phyloP scores from a whole-genome alignment of 2,888 invertebrate species.

The Selenia dentaria region DNA sequence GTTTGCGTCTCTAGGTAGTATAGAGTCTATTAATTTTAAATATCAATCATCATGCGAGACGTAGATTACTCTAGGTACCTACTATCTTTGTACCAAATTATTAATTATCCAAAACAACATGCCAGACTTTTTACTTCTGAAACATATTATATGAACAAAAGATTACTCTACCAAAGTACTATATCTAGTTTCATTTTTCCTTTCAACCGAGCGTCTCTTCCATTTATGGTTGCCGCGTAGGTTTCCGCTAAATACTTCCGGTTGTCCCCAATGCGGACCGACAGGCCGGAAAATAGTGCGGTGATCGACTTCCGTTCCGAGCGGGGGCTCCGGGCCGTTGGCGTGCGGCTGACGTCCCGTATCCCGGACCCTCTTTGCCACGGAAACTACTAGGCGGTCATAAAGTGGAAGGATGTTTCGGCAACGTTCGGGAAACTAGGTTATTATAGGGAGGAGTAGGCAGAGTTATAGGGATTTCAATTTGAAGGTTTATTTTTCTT shows the following conservation, averaged over 20 bases:
- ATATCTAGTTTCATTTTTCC: neutral
- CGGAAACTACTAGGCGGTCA: slow-evolving; percentile 51
- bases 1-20: no score
- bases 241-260: slow-evolving; percentile 13
- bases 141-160: no score
- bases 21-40: no score
- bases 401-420: slow-evolving; percentile 26
- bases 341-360: slow-evolving; percentile 52
- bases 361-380: slow-evolving; percentile 53
- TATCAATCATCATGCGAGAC: no score
- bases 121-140: no score
- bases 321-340: slow-evolving; percentile 10
- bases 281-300: slow-evolving; percentile 15
- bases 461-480: no score
- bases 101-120: no score
- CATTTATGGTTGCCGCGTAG: slow-evolving; percentile 12
- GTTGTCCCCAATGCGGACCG: slow-evolving; percentile 5
- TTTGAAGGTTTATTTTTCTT: no score
- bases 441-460: neutral
- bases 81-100: no score
- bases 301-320: slow-evolving; percentile 14
- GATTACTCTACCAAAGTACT: no score
- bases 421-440: neutral
- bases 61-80: no score
- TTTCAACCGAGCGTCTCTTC: slow-evolving; percentile 1